Evolutionary conservation across 2,113 vertebrate species (phyloP).

Genomic region (Rhynchomys soricoides): DNA sequence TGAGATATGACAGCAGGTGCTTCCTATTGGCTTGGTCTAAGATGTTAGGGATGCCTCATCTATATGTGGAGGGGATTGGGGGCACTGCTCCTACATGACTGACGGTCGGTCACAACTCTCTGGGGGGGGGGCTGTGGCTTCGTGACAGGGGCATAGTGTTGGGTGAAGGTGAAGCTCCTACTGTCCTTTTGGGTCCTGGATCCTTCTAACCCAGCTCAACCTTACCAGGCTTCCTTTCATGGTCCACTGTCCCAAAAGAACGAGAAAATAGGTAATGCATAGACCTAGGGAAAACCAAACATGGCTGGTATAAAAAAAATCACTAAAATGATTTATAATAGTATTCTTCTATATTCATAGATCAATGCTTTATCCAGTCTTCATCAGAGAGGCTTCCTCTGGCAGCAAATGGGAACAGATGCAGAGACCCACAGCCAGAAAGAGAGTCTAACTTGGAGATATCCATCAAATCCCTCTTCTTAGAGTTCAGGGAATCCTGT

Average conservation of each 20-base stretch:
- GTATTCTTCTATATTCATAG: not conserved
- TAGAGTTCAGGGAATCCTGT: not conserved
- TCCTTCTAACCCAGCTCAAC: too few relatives aligned
- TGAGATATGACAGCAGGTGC: too few relatives aligned
- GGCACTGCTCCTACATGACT: too few relatives aligned
- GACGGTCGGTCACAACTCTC: too few relatives aligned
- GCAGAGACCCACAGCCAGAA: not conserved
- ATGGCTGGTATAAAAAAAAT: not conserved
- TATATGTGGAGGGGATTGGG: too few relatives aligned
- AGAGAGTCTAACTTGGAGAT: not conserved
- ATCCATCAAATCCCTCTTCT: not conserved
- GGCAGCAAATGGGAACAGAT: not conserved
- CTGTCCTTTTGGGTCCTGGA: too few relatives aligned
- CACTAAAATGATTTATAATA: not conserved
- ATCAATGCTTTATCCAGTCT: not conserved
- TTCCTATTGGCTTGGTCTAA: too few relatives aligned
- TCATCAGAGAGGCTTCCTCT: not conserved
- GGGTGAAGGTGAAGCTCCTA: too few relatives aligned
- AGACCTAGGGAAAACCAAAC: not conserved
- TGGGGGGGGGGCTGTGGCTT: too few relatives aligned
- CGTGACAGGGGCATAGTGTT: too few relatives aligned
- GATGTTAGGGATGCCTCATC: too few relatives aligned
- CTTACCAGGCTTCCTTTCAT: too few relatives aligned
- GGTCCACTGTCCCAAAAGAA: not conserved
- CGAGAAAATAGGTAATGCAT: not conserved